These are phyloP conservation scores for Vanessa atalanta DNA, from an alignment of 1,140 invertebrate species.

Conservation along the genomic window DNA sequence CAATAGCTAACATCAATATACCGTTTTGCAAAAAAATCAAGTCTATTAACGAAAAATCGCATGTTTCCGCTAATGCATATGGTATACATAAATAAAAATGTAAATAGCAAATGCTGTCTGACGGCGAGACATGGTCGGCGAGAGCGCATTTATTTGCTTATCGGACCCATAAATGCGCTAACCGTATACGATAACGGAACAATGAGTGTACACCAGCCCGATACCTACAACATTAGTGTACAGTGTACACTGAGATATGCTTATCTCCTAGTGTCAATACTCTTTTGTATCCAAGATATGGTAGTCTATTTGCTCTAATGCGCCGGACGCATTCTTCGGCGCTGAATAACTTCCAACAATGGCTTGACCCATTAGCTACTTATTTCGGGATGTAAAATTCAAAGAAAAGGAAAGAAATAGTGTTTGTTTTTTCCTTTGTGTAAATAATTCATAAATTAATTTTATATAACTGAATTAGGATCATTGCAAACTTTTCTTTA, in stretches of 20 bases:
- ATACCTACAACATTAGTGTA: constrained; percentile 69
- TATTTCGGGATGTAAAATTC: constrained; percentile 25
- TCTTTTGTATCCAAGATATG: constrained; percentile 76
- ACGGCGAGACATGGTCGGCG: constrained; percentile 37
- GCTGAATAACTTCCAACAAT: constrained; percentile 66
- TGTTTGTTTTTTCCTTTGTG: not conserved
- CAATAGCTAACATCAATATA: not conserved
- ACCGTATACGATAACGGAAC: constrained; percentile 74
- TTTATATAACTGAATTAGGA: not conserved
- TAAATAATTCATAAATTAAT: not conserved
- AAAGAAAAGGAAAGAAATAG: not conserved
- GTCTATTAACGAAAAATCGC: constrained; percentile 19
- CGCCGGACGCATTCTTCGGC: constrained; percentile 66
- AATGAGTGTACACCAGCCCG: constrained; percentile 68
- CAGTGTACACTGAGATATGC: constrained; percentile 68
- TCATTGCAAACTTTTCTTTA: too few relatives aligned
- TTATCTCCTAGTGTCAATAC: constrained; percentile 76
- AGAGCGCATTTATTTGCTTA: constrained; percentile 70
- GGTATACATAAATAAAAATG: constrained; percentile 35
- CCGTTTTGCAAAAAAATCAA: not conserved
- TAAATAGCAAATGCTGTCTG: constrained; percentile 38
- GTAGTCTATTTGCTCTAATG: constrained; percentile 76
- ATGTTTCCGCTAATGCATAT: constrained; percentile 33
- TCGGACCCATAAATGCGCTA: constrained; percentile 71
- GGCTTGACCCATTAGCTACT: constrained; percentile 64